phyloP scores from a whole-genome alignment of 2,797 vertebrate species.

The Oceanodroma leucorhoa region DNA sequence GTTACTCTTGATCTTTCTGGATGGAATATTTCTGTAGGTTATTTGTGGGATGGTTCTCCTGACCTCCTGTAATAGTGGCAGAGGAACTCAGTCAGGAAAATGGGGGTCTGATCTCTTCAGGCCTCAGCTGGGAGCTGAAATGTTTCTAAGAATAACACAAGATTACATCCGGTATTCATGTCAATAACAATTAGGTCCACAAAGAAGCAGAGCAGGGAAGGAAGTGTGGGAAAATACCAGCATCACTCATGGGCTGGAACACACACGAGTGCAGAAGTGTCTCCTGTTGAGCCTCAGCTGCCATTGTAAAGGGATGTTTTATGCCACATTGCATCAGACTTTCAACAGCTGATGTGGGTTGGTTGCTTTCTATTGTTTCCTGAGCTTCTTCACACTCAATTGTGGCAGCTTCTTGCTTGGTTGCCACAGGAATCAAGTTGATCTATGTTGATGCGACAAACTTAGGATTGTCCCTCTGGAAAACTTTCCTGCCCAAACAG shows the following conservation, averaged over 20 bases:
- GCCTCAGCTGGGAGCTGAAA: constrained; percentile 4
- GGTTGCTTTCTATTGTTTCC: neutral
- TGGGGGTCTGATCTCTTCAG: neutral
- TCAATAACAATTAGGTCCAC: constrained; percentile 50
- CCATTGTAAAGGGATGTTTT: neutral
- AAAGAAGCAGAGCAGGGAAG: constrained; percentile 30
- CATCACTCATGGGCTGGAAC: neutral
- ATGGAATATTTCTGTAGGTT: neutral
- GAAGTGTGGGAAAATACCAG: constrained; percentile 69
- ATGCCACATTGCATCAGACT: neutral
- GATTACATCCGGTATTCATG: constrained; percentile 50
- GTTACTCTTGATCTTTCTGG: neutral
- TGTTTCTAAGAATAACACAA: constrained; percentile 53
- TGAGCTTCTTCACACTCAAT: neutral
- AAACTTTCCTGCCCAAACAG: neutral
- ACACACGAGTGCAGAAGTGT: neutral
- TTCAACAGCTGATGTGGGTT: neutral
- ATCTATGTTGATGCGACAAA: neutral
- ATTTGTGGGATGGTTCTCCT: neutral
- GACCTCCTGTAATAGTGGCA: neutral
- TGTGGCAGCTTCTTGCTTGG: neutral
- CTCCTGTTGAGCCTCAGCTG: neutral
- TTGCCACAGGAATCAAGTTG: neutral
- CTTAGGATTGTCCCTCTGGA: neutral
- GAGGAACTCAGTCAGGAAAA: neutral